phyloP scores from a whole-genome alignment of 2,113 vertebrate genomes.

The Micromys minutus region DNA sequence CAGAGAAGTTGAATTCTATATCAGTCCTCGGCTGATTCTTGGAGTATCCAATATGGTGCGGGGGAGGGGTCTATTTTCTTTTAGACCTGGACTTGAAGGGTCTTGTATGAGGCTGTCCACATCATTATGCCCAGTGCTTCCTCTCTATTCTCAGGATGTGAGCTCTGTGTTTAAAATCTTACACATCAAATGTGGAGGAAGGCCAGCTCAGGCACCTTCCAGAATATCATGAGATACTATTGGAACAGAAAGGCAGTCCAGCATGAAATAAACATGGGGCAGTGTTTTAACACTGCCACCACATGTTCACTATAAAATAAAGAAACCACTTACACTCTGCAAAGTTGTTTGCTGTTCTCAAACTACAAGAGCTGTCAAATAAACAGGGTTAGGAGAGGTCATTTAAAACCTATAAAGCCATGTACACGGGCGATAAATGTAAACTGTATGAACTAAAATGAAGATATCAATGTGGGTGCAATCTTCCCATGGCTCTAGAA shows the following conservation, averaged over 20 bases:
- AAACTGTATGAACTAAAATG: neutral
- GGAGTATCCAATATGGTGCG: neutral
- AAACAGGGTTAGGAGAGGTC: neutral
- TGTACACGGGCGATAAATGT: neutral
- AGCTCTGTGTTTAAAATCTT: neutral
- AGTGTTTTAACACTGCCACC: neutral
- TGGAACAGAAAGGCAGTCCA: neutral
- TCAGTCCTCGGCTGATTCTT: neutral
- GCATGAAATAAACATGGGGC: neutral
- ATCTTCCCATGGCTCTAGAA: neutral
- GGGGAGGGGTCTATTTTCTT: neutral
- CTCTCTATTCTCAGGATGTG: neutral
- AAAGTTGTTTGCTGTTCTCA: neutral
- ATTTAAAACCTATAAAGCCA: neutral
- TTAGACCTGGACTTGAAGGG: neutral
- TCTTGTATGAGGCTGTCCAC: neutral
- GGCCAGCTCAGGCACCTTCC: neutral
- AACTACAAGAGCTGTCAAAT: neutral
- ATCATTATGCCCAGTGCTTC: neutral
- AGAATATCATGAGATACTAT: neutral
- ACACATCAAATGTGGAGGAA: neutral
- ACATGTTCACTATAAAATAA: neutral
- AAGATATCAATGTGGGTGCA: neutral
- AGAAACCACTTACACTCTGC: neutral
- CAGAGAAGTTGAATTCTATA: neutral